A percentile compares a stretch with the other conserved stretches of the same genome.
phyloP scores from a whole-genome alignment of 2,888 invertebrate genomes.

The Drosophila buzzatii region DNA sequence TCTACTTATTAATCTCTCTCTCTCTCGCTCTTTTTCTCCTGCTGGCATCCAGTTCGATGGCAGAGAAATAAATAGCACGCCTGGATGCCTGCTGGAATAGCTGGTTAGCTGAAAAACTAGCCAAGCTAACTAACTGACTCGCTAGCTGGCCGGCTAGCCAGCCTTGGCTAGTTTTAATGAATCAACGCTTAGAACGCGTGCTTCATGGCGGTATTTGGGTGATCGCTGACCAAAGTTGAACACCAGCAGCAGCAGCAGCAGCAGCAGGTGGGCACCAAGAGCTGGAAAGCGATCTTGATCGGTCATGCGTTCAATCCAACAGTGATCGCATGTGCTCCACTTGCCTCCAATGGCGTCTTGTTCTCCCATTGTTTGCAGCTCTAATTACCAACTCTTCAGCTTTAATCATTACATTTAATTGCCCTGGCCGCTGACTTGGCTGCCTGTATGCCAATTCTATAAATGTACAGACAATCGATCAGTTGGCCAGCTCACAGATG shows the following conservation, averaged over 20 bases:
- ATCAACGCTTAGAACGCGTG: conserved; percentile 45
- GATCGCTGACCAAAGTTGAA: conserved; percentile 29
- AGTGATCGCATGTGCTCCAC: conserved; percentile 35
- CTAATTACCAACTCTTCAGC: conserved; percentile 59
- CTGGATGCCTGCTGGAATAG: conserved; percentile 39
- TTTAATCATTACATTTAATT: conserved; percentile 64
- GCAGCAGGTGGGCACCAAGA: conserved; percentile 39
- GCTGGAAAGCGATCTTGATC: conserved; percentile 40
- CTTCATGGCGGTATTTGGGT: conserved; percentile 65
- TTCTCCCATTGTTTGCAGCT: conserved; percentile 35
- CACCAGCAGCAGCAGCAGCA: neutral
- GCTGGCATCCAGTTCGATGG: conserved; percentile 41
- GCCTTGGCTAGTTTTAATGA: conserved; percentile 57
- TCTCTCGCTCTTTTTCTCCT: neutral
- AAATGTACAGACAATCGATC: conserved; percentile 27
- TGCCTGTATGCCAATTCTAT: conserved; percentile 4
- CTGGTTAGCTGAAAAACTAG: conserved; percentile 35
- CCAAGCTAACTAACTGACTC: conserved; percentile 18
- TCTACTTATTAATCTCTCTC: neutral
- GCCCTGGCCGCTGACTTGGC: conserved; percentile 7
- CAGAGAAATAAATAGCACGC: conserved; percentile 53
- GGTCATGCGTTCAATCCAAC: conserved; percentile 14
- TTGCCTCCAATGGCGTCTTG: conserved; percentile 19
- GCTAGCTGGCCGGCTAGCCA: conserved; percentile 25
- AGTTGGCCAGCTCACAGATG: conserved; percentile 4